Evolutionary conservation across 1,140 invertebrate species (phyloP).

Genomic region (Drosophila malerkotliana): DNA sequence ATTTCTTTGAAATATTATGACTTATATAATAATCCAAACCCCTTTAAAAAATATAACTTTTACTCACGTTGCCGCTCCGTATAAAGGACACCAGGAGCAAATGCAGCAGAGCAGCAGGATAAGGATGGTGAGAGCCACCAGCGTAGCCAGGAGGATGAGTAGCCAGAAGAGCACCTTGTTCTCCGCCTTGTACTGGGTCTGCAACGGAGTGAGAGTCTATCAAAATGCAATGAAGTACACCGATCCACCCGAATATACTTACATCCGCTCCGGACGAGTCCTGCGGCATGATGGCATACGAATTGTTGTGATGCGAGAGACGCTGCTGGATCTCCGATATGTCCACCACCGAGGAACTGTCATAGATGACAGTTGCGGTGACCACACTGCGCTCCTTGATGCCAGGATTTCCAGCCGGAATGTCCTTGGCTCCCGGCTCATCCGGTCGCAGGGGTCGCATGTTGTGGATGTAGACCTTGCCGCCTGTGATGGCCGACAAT

Average conservation of each 20-base stretch:
- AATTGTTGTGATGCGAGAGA: constrained; percentile 85
- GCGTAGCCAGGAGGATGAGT: constrained; percentile 89
- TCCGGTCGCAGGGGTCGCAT: constrained; percentile 87
- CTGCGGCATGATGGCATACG: constrained; percentile 80
- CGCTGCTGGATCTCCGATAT: constrained; percentile 88
- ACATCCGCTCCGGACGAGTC: constrained; percentile 69
- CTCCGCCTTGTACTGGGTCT: constrained; percentile 89
- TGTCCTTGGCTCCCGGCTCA: constrained; percentile 71
- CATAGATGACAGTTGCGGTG: constrained; percentile 89
- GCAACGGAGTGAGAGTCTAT: constrained; percentile 83
- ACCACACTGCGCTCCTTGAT: constrained; percentile 88
- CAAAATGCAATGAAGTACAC: constrained; percentile 35
- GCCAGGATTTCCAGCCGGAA: constrained; percentile 52
- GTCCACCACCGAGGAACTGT: constrained; percentile 88
- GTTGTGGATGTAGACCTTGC: constrained; percentile 89
- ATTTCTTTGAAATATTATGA: not conserved
- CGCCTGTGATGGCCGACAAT: constrained; percentile 90
- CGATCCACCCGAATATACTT: constrained; percentile 37
- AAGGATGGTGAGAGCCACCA: constrained; percentile 89
- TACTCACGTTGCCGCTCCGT: constrained; percentile 89
- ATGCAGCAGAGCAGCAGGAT: constrained; percentile 91
- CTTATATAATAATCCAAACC: not conserved
- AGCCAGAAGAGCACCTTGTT: constrained; percentile 90
- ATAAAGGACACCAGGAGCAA: constrained; percentile 91
- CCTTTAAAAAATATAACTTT: not conserved